Conservation (phyloP, 2,797 vertebrate genomes). For the Malacoraja senta region DNA sequence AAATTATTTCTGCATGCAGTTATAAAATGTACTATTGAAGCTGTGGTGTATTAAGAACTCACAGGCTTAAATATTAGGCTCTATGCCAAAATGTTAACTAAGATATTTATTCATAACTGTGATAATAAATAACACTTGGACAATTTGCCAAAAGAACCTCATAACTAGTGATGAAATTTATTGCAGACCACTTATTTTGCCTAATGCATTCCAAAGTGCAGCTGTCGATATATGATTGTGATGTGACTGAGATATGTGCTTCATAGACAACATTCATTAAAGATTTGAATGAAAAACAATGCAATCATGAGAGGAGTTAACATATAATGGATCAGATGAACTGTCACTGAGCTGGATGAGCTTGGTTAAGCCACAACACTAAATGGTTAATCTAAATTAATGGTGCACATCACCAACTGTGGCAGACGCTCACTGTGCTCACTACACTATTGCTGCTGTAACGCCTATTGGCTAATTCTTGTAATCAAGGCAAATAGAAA, state of each 20-base stretch:
- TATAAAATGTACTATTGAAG: not conserved
- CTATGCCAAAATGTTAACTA: not conserved
- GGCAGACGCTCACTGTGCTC: not conserved
- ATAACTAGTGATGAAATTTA: not conserved
- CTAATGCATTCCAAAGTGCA: not conserved
- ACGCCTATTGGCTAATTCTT: constrained; percentile 53
- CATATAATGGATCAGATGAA: constrained; percentile 24
- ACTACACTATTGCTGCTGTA: too few species aligned
- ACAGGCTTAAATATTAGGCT: not conserved
- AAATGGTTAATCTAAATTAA: not conserved
- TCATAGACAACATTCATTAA: constrained; percentile 2
- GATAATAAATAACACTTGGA: not conserved
- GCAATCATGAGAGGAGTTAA: not conserved
- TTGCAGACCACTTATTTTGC: not conserved
- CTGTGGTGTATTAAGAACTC: not conserved
- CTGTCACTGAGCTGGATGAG: constrained; percentile 16
- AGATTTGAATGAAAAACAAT: constrained; percentile 9
- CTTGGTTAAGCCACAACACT: not conserved
- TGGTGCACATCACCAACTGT: not conserved
- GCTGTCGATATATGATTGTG: not conserved
- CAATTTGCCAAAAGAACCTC: not conserved
- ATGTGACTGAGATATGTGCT: not conserved
- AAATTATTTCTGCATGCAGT: not conserved
- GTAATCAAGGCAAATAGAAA: constrained; percentile 67
- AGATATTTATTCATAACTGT: not conserved